phyloP scores from a whole-genome alignment of 2,888 invertebrate genomes.

The Nephrocerus scutellatus region DNA sequence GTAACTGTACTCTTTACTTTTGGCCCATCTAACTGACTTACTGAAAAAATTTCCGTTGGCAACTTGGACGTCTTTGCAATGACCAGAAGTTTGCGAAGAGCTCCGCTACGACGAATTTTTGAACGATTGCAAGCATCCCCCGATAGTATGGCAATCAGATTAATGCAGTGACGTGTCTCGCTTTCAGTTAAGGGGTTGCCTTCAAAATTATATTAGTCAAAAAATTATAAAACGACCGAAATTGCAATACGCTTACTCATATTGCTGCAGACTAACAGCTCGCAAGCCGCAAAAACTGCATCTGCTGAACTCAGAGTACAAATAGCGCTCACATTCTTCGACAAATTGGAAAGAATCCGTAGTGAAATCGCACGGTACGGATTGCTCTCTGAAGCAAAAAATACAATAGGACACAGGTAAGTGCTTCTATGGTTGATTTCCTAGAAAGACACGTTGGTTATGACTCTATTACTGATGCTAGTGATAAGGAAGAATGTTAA shows the following conservation, averaged over 20 bases:
- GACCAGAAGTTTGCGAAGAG: conserved; percentile 39
- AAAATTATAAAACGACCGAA: too few species aligned
- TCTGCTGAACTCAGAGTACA: conserved; percentile 39
- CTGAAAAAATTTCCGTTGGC: conserved; percentile 39
- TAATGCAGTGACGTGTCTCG: conserved; percentile 42
- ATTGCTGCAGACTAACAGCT: conserved; percentile 36
- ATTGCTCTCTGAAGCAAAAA: conserved; percentile 37
- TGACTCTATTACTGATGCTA: neutral
- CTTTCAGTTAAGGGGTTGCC: conserved; percentile 33
- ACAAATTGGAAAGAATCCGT: conserved; percentile 44
- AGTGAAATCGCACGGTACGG: conserved; percentile 37
- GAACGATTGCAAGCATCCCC: conserved; percentile 46
- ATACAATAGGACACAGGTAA: conserved; percentile 43
- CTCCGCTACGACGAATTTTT: conserved; percentile 45
- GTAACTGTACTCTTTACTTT: neutral
- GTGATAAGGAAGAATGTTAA: neutral
- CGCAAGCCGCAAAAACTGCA: conserved; percentile 42
- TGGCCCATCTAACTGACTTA: conserved; percentile 16
- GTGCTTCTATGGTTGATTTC: conserved; percentile 20
- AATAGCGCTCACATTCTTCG: conserved; percentile 37
- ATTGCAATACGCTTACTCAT: conserved; percentile 23
- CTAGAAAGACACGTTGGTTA: conserved; percentile 7
- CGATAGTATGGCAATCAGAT: conserved; percentile 41
- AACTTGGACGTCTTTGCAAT: conserved; percentile 38
- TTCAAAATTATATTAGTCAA: conserved; percentile 1